Base-by-base conservation (phyloP, 2,113 vertebrate genomes). In the Hippocampus mohnikei region DNA sequence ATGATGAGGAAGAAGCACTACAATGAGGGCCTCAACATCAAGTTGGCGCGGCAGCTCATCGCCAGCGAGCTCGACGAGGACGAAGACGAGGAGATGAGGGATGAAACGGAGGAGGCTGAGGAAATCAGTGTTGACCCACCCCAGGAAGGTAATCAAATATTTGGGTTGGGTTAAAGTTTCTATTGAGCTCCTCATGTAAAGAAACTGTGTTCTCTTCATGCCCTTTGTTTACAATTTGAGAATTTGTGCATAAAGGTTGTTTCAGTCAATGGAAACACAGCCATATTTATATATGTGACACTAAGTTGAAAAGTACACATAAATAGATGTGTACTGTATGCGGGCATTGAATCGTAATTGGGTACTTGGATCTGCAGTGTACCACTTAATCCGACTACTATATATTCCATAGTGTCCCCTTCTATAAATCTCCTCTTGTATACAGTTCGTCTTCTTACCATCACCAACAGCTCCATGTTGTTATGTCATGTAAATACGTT, bases 1-100 rank as follows among this genome's bases (percentile, higher is more conserved):
- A 97, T 97, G 96, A 97, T 96, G 93, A 94, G 97, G 78, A 99
- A 98, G 84, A 95, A 95, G 93, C 97, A 99, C 79, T 99, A 98
- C 85, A 97, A 99, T 7, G 97, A 99, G 89, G 97, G 93, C 68
- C 88, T 96, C 76, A 98, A 98, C 90, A 99, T 99, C 84, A 97
- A 96, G 82, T 85, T 98, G 80, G 97, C 96, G 72, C 94, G 96
- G 50, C 95, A 99, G 60, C 93, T 99, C 79, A 97, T 99, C 64
- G 97, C 94, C 77, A 97, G 93, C 67, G 97, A 99, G 66, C 92
- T 97, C 10, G 67, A 68, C 8, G 67, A 68, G 1, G 92, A 92
- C 5, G 93, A 86, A 1, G 95, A 95, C 1, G 88, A 93, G 69
- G 95, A 96, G 81, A 96, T 97, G 95, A 90, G 72, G 58, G 95